These are phyloP conservation scores for Mus musculus DNA, from an alignment of 2,113 vertebrate species.

Conservation along the genomic window DNA sequence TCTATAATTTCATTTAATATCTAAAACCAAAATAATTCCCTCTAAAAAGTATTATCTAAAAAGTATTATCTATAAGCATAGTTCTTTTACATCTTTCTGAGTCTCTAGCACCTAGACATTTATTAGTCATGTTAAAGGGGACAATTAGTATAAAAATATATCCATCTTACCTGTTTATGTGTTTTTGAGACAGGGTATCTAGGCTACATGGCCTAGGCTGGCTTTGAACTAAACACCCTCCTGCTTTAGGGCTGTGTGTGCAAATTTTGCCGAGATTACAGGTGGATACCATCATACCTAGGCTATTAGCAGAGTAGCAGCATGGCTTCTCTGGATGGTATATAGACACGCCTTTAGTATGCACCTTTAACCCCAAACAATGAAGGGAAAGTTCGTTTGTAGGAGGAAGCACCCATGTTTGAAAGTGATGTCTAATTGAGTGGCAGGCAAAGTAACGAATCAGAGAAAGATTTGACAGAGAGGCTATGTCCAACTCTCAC, in stretches of 20 bases:
- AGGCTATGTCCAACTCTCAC: too few relatives aligned
- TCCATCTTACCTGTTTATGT: not conserved
- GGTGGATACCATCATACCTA: not conserved
- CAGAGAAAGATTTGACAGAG: too few relatives aligned
- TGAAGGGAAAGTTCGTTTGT: too few relatives aligned
- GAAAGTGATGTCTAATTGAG: too few relatives aligned
- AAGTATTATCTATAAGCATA: not conserved
- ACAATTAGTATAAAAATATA: conserved; percentile 25
- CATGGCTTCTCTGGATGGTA: too few relatives aligned
- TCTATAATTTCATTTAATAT: conserved; percentile 32
- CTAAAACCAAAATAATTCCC: not conserved
- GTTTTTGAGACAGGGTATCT: not conserved
- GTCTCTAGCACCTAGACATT: not conserved
- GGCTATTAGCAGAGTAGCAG: too few relatives aligned
- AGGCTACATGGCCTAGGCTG: not conserved
- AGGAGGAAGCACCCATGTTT: too few relatives aligned
- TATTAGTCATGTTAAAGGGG: not conserved
- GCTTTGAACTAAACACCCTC: not conserved
- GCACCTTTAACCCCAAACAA: too few relatives aligned
- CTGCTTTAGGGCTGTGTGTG: not conserved
- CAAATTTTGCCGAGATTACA: not conserved
- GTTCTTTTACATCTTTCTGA: conserved; percentile 38
- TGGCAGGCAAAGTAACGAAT: too few relatives aligned
- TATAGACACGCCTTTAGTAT: too few relatives aligned
- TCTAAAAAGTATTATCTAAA: not conserved